Evolutionary conservation across 2,797 vertebrate genomes (phyloP).

Genomic region (Hylomyscus alleni): DNA sequence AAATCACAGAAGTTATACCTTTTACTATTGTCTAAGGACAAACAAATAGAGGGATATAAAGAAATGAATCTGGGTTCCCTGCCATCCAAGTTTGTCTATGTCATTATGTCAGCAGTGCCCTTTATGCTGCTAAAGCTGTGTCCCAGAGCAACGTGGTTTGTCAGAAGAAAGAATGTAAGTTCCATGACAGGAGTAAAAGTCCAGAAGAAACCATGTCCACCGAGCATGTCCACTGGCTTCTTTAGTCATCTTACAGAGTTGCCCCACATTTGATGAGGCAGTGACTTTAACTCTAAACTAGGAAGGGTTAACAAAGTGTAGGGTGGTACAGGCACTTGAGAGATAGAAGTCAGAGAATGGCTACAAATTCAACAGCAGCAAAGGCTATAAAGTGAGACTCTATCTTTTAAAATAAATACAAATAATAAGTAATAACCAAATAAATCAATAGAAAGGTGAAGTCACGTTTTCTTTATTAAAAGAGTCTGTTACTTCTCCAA

Average conservation of each 20-base stretch:
- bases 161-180: not conserved
- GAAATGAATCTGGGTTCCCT: not conserved
- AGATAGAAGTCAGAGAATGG: not conserved
- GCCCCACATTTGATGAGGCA: not conserved
- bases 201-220: not conserved
- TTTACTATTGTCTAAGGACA: not conserved
- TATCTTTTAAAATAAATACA: not conserved
- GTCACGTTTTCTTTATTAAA: not conserved
- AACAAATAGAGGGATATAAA: not conserved
- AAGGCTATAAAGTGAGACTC: not conserved
- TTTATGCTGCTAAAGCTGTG: not conserved
- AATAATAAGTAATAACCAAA: not conserved
- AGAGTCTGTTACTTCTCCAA: not conserved
- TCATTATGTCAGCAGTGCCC: not conserved
- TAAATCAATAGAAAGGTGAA: not conserved
- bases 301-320: not conserved
- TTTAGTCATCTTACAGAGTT: not conserved
- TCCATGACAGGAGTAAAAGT: not conserved
- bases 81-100: not conserved
- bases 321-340: not conserved
- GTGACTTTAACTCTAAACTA: not conserved
- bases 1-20: not conserved
- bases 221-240: accelerated
- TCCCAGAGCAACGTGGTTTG: not conserved
- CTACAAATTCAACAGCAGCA: not conserved